Base-by-base conservation (phyloP, 2,797 vertebrate genomes). In the Mycteria americana region DNA sequence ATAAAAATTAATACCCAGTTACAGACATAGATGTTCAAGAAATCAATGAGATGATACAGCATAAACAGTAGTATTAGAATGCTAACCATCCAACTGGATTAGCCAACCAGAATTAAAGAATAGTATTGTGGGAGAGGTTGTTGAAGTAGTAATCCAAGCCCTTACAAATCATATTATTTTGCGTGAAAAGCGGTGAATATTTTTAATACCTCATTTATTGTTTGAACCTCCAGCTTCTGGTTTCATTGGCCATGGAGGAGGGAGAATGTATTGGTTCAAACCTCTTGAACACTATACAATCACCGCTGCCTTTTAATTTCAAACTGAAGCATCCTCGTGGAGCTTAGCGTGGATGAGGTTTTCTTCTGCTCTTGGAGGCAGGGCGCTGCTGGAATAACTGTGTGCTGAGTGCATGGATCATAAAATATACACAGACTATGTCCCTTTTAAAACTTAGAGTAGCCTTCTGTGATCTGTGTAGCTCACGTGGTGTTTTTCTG, bases 271-370 rank as follows among this genome's bases (percentile, higher is more conserved):
- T 31, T 69, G 39, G 13, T 30, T 77, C 17, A n/a, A 72, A 60
- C 7, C 13, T 69, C 28, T 69, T 6, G 10, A 78, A 56, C 2
- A 0, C 19, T 27, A 0, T 4, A 5, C 2, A 21, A 1, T 54
- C 6, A 4, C 30, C 14, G 2, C 5, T 8, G 1, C 0, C 21
- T 69, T 57, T 39, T 31, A 6, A 41, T 88, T 83, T 57, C 27
- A 43, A 70, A 37, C 60, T 51, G 31, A 45, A 87, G 22, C 11
- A 18, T 74, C 33, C 3, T 59, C 1, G 2, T 16, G 53, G 48
- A 77, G 27, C 39, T 83, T 50, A 27, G 17, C 1, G 5, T 43
- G 28, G 33, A 30, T n/a, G 21, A 73, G 30, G 13, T 11, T 27
- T 67, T 77, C 16, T 59, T 39, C 5, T 25, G 35, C 24, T 39